These are phyloP conservation scores for Phenacoccus solenopsis DNA, from an alignment of 1,140 invertebrate species.

Conservation along the genomic window DNA sequence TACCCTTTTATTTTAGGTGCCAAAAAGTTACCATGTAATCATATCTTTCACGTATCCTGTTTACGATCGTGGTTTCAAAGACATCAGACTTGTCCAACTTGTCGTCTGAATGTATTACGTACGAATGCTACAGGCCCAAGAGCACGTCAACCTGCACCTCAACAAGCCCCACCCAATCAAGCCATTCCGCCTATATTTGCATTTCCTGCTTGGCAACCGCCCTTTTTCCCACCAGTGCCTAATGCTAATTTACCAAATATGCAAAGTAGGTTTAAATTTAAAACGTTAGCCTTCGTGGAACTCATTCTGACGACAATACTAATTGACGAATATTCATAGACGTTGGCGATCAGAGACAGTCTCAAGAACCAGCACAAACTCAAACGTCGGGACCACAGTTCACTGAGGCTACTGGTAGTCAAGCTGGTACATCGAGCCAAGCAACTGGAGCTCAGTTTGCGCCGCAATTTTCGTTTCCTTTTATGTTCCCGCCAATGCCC, in stretches of 20 bases:
- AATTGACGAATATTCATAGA: not conserved
- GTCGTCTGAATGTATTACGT: slow-evolving; percentile 88
- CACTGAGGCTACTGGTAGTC: not conserved
- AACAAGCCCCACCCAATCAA: slow-evolving; percentile 27
- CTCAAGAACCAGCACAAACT: not conserved
- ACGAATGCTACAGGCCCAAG: slow-evolving; percentile 32
- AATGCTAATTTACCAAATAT: not conserved
- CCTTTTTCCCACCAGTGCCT: not conserved
- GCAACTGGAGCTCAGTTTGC: not conserved
- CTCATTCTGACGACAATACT: not conserved
- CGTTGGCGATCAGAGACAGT: not conserved
- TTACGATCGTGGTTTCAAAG: slow-evolving; percentile 99
- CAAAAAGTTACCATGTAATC: slow-evolving; percentile 97
- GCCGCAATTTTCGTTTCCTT: not conserved
- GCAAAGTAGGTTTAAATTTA: not conserved
- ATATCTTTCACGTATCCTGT: slow-evolving; percentile 97
- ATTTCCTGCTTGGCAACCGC: not conserved
- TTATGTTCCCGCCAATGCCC: not conserved
- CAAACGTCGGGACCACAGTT: not conserved
- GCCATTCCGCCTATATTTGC: slow-evolving; percentile 22
- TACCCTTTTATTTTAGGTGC: slow-evolving; percentile 48
- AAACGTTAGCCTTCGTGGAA: not conserved
- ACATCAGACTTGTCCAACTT: slow-evolving; percentile 99
- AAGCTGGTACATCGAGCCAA: not conserved
- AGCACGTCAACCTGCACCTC: slow-evolving; percentile 26